Evolutionary conservation across 2,888 invertebrate species (phyloP).

Genomic region (Chrysina gloriosa): DNA sequence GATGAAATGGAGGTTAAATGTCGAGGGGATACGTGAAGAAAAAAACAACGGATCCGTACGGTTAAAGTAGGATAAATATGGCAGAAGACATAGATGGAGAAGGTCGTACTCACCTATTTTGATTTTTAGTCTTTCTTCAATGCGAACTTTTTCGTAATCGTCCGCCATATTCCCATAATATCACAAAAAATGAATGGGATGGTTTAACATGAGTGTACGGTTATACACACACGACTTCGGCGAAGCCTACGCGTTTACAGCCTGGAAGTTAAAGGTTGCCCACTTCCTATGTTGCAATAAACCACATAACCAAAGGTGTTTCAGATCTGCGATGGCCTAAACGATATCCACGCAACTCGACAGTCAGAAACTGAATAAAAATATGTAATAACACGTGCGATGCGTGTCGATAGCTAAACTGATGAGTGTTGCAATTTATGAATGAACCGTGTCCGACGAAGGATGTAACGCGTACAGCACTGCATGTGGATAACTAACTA

Average conservation of each 20-base stretch:
- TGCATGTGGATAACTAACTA: slow-evolving; percentile 50
- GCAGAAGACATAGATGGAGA: background rate
- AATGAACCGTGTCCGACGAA: slow-evolving; percentile 54
- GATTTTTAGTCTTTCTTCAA: slow-evolving; percentile 93
- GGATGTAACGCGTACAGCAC: slow-evolving; percentile 52
- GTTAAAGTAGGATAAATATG: slow-evolving; percentile 13
- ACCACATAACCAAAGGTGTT: slow-evolving; percentile 33
- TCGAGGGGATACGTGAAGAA: slow-evolving; percentile 8
- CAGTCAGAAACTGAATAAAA: slow-evolving; percentile 16
- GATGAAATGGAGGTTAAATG: slow-evolving; percentile 40
- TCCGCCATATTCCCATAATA: slow-evolving; percentile 88
- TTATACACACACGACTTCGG: slow-evolving; percentile 36
- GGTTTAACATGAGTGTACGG: slow-evolving; percentile 58
- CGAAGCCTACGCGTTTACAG: slow-evolving; percentile 49
- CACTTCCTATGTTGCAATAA: slow-evolving; percentile 51
- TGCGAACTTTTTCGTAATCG: slow-evolving; percentile 89
- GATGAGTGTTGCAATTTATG: slow-evolving; percentile 52
- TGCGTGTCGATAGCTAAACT: slow-evolving; percentile 38
- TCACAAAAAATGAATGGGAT: slow-evolving; percentile 63
- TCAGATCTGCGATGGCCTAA: background rate
- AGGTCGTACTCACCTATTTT: slow-evolving; percentile 85
- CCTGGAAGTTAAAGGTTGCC: slow-evolving; percentile 49
- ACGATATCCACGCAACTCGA: slow-evolving; percentile 18
- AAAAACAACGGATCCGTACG: background rate
- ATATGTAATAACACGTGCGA: slow-evolving; percentile 51